Evolutionary conservation across 2,888 invertebrate genomes (phyloP), one percentile per base, ranked within the genome.

Genomic region (Callinectes sapidus): DNA sequence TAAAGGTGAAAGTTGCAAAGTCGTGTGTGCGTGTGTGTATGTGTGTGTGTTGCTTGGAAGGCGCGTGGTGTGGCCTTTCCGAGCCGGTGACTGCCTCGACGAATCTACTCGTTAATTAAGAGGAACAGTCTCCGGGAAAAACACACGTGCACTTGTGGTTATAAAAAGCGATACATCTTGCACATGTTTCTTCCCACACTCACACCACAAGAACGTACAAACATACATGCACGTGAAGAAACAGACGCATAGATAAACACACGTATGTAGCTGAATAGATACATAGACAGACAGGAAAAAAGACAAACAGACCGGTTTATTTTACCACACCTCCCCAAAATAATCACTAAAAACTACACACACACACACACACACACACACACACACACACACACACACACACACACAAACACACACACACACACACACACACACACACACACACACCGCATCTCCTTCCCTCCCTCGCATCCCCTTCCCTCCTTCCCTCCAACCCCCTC

Each of bases 1-100:
- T 81, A 81, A 81, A 81, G 81, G 81, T 81, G 32, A 81, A 35
- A 81, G 81, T 81, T 81, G 81, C 81, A 35, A 81, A 81, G 81
- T 81, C 16, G n/a, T 28, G 71, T 71, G 61, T 61, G 61, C 28
- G 28, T 71, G 71, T 71, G 71, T 71, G 71, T 71, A 28, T 71
- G 71, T 71, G 71, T 71, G 71, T 71, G 81, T 81, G 81, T 81
- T 32, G 32, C 81, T 81, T n/a, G 35, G 32, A 81, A 81, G 81
- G 23, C 81, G 23, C 28, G 61, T 61, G 32, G 23, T 10, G n/a
- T 35, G 35, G 81, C 81, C 35, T 81, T 81, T 81, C 10, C 81
- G 81, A 81, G 81, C 81, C 81, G 8, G 81, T 32, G 81, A 81
- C 32, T 81, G 35, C 32, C 32, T 81, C 35, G 35, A 16, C 35